Conservation (phyloP, 2,113 vertebrate species). For the Collichthys lucidus region DNA sequence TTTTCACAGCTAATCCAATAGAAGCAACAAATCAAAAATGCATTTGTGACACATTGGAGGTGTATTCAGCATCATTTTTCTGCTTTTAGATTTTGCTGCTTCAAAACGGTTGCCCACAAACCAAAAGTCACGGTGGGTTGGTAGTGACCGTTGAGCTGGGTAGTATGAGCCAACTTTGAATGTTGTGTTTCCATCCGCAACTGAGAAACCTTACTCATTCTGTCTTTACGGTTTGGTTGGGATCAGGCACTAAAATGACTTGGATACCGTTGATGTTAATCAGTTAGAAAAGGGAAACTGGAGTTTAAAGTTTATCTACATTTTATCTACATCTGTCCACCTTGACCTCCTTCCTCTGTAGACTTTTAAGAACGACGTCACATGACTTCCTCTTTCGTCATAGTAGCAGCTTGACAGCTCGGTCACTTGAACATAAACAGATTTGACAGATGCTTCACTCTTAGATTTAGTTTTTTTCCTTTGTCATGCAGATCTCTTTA, state of each 20-base stretch:
- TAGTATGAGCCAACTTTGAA: no score
- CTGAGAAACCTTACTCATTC: no score
- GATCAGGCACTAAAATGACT: not conserved
- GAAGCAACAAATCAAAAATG: not conserved
- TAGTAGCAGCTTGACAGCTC: no score
- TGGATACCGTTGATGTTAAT: not conserved
- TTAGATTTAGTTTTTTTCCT: not conserved
- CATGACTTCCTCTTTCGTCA: not conserved
- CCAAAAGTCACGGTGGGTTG: no score
- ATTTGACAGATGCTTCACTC: not conserved
- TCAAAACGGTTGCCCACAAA: no score
- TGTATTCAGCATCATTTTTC: not conserved
- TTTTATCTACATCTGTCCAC: not conserved
- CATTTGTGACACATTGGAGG: not conserved
- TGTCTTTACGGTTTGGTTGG: not conserved
- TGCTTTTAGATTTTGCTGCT: not conserved
- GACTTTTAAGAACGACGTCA: not conserved
- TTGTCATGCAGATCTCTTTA: not conserved
- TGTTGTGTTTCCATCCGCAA: no score
- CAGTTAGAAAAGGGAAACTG: not conserved
- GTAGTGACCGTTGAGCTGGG: no score
- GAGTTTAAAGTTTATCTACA: not conserved
- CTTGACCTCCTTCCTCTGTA: no score
- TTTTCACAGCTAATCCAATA: not conserved
- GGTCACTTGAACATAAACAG: not conserved